Evolutionary conservation across 1,140 invertebrate species (phyloP), one percentile per base, ranked within the genome.

Genomic region (Parapsyche elsis): DNA sequence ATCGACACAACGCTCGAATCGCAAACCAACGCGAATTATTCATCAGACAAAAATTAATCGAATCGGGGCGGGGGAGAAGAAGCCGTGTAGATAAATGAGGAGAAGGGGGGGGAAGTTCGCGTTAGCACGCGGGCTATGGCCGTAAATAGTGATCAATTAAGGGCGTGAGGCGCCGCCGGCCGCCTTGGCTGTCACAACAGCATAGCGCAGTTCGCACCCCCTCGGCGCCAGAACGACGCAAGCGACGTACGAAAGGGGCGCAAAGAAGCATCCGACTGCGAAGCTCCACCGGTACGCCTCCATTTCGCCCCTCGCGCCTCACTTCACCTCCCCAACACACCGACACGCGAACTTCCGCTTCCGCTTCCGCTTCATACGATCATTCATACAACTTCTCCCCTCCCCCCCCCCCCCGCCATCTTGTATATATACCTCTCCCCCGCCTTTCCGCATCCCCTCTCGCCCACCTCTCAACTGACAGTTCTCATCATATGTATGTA

Each of bases 81-180:
- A n/a, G n/a, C n/a, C n/a, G n/a, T n/a, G n/a, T n/a, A n/a, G n/a
- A n/a, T n/a, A n/a, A n/a, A n/a, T n/a, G n/a, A n/a, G n/a, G n/a
- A n/a, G n/a, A n/a, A n/a, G n/a, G n/a, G n/a, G n/a, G n/a, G n/a
- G n/a, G n/a, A n/a, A n/a, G n/a, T n/a, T n/a, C n/a, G n/a, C n/a
- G n/a, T n/a, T n/a, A n/a, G n/a, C n/a, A n/a, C 30, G 24, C 7
- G 10, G 24, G 0, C 5, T 4, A 67, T 67, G 64, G 64, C 24
- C 64, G 64, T 19, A 14, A 26, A 12, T 26, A 1, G 19, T n/a
- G n/a, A 23, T 23, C 5, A 1, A 5, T 12, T 67, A 9, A 23
- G 64, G 24, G 9, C 64, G 64, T 23, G 64, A 67, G 64, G 64
- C 64, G 64, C 64, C 64, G 64, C 64, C 64, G 64, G 64, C 64